phyloP scores from a whole-genome alignment of 2,113 vertebrate species.

The Rhinoderma darwinii region DNA sequence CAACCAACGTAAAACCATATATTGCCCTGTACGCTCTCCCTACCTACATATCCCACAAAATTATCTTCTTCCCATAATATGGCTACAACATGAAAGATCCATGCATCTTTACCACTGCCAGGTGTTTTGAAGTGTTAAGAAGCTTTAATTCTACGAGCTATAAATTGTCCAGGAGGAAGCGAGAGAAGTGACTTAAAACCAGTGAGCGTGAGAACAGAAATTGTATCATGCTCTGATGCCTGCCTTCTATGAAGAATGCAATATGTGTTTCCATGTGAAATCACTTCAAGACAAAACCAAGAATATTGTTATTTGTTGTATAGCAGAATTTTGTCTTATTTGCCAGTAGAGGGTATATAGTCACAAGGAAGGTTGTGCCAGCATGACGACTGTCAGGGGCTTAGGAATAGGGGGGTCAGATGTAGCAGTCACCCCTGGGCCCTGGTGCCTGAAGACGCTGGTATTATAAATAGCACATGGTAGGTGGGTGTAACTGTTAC shows the following conservation, averaged over 20 bases:
- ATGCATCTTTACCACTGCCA: background rate
- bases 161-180: constrained; percentile 62
- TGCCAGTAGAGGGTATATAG: too few species aligned
- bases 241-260: constrained; percentile 41
- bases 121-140: constrained; percentile 28
- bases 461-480: too few species aligned
- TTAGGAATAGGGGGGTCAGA: too few species aligned
- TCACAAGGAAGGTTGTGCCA: too few species aligned
- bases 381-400: too few species aligned
- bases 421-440: too few species aligned
- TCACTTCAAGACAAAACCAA: background rate
- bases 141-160: constrained; percentile 61
- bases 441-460: too few species aligned
- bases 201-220: constrained; percentile 62
- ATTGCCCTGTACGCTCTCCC: background rate
- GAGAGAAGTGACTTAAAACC: constrained; percentile 61
- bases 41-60: background rate
- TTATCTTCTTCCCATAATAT: background rate
- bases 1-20: background rate
- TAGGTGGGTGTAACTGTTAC: too few species aligned
- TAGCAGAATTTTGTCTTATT: too few species aligned
- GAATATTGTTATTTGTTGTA: too few species aligned
- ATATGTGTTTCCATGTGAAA: background rate
- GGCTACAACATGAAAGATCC: background rate
- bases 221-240: constrained; percentile 62